These are phyloP conservation scores for Autographa pulchrina DNA, from an alignment of 2,888 invertebrate genomes.

Conservation along the genomic window DNA sequence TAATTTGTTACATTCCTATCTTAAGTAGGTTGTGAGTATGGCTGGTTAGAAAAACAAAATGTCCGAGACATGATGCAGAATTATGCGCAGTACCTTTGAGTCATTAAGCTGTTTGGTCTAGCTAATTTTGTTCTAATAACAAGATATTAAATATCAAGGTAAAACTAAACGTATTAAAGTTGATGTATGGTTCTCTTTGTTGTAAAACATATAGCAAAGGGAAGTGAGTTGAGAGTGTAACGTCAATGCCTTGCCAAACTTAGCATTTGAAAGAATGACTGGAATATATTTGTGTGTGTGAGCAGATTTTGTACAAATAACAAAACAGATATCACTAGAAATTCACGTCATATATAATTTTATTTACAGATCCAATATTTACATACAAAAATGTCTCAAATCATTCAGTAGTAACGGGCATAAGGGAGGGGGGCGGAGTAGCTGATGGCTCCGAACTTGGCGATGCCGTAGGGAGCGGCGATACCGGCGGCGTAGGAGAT, in stretches of 20 bases:
- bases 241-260: too few relatives aligned
- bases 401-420: constrained; percentile 65
- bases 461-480: constrained; percentile 19
- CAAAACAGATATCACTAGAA: constrained; percentile 28
- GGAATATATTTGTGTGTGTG: not conserved
- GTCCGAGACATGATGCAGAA: not conserved
- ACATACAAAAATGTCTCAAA: constrained; percentile 42
- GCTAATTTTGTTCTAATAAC: constrained; percentile 1
- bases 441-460: constrained; percentile 47
- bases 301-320: not conserved
- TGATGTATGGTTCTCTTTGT: not conserved
- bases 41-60: not conserved
- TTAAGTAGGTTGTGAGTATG: not conserved
- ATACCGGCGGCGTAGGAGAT: constrained; percentile 64
- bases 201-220: not conserved
- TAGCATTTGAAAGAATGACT: too few relatives aligned
- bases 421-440: constrained; percentile 64
- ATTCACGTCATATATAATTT: constrained; percentile 41
- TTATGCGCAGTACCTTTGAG: constrained; percentile 4
- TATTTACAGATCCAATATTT: constrained; percentile 64
- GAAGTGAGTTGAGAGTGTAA: not conserved
- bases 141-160: constrained; percentile 4
- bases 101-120: not conserved
- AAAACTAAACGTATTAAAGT: not conserved
- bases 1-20: not conserved